Evolutionary conservation across 35 echinoderm and acorn worm species (phyloP), one percentile per base, ranked within the genome.

Genomic region (Eucidaris tribuloides): DNA sequence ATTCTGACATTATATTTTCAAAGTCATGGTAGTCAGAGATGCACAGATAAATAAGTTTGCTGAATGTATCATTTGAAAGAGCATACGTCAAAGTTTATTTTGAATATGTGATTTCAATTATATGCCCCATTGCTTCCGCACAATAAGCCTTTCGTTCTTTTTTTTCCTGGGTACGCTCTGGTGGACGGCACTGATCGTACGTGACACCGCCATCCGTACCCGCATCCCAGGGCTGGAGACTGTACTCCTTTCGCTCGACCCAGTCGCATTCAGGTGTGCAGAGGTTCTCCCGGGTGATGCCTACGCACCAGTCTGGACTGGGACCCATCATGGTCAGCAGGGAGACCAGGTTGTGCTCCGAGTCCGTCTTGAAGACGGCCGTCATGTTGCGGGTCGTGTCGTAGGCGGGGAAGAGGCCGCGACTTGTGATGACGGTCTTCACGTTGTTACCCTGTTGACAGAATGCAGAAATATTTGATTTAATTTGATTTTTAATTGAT

Each of bases 291-390:
- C 77, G 71, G 28, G 85, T 84, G 68, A 97, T 85, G 1, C 94
- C 94, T 1, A 92, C 84, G 31, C 82, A 84, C 94, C 94, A 97
- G 54, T 97, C 94, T 57, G 94, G 94, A 58, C 94, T 97, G 15
- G 94, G 94, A 18, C 94, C 94, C 3, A 97, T 88, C 94, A 97
- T 97, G 22, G 94, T 84, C 24, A 97, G 52, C 33, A 70, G 71
- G 0, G 94, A 97, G 7, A 97, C 90, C 31, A 93, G 60, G 56
- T 89, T 88, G 24, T 76, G 77, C 23, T 71, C 48, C 14, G 81
- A 49, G 55, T 97, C 88, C 3, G 83, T 80, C 20, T 83, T 89
- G 58, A 95, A 79, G 38, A 91, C 34, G 11, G 83, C 71, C 31
- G 83, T 81, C 81, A 89, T 92, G 37, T 84, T 84, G 14, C 83